phyloP scores from a whole-genome alignment of 2,888 invertebrate species.

The Meteorus colon region DNA sequence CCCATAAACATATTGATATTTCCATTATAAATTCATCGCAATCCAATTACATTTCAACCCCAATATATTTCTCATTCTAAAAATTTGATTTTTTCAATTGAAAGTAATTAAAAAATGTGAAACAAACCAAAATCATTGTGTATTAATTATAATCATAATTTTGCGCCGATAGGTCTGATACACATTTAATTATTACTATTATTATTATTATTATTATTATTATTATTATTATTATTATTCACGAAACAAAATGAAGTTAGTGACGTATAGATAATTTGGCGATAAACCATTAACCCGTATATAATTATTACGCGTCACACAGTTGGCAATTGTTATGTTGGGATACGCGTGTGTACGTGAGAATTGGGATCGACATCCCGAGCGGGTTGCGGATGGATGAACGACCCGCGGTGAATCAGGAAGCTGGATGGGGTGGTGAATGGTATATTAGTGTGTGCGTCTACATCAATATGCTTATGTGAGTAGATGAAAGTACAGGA shows the following conservation, averaged over 20 bases:
- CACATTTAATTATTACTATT: neutral
- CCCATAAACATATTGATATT: too few relatives aligned
- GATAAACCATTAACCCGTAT: constrained; percentile 48
- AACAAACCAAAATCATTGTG: neutral
- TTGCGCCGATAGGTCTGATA: neutral
- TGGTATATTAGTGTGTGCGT: neutral
- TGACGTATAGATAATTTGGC: constrained; percentile 46
- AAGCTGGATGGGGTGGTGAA: neutral
- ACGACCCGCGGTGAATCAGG: constrained; percentile 2
- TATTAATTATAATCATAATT: neutral
- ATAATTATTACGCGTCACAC: constrained; percentile 33
- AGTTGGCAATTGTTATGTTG: constrained; percentile 8
- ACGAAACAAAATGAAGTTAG: constrained; percentile 21
- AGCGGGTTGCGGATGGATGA: constrained; percentile 16
- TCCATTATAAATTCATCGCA: too few relatives aligned
- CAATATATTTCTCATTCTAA: too few relatives aligned
- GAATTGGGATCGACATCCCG: constrained; percentile 16
- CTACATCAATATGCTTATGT: neutral
- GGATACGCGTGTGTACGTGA: neutral
- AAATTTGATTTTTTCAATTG: too few relatives aligned
- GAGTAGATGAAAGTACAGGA: constrained; percentile 9
- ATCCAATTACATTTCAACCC: too few relatives aligned
- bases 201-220: constrained; percentile 3
- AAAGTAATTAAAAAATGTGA: too few relatives aligned
- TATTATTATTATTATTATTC: constrained; percentile 11